Percentiles rank a stretch among this genome's conserved stretches.
Evolutionary conservation across 2,888 invertebrate species (phyloP).

Genomic region (Nemurella pictetii): DNA sequence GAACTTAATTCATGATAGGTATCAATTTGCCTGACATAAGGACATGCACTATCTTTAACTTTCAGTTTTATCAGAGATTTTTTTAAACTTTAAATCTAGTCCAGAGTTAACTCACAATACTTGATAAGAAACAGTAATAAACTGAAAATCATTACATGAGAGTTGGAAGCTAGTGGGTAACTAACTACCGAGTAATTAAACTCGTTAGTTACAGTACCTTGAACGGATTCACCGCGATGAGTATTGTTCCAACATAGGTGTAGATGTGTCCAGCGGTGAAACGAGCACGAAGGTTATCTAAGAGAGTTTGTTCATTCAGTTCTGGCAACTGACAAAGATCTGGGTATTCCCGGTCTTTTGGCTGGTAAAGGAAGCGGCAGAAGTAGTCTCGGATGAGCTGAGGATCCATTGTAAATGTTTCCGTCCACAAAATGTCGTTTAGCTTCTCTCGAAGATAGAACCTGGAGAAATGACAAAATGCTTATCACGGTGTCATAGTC

Average conservation of each 20-base stretch:
- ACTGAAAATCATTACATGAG: too few relatives aligned
- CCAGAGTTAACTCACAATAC: too few relatives aligned
- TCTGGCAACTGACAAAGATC: constrained; percentile 95
- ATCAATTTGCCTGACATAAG: too few relatives aligned
- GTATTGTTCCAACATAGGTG: constrained; percentile 93
- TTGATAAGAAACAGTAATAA: too few relatives aligned
- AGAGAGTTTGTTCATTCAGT: constrained; percentile 88
- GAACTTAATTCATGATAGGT: too few relatives aligned
- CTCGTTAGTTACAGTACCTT: constrained; percentile 52
- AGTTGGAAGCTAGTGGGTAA: too few relatives aligned
- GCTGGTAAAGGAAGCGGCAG: constrained; percentile 87
- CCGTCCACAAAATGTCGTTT: constrained; percentile 82
- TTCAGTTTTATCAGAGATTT: too few relatives aligned
- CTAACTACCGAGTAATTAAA: too few relatives aligned
- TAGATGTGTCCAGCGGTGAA: constrained; percentile 93
- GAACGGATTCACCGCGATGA: constrained; percentile 93
- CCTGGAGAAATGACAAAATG: constrained; percentile 62
- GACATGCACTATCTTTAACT: too few relatives aligned
- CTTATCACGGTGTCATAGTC: too few relatives aligned
- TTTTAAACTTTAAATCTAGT: too few relatives aligned
- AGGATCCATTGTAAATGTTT: constrained; percentile 85
- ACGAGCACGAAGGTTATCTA: constrained; percentile 86
- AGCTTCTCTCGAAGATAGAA: constrained; percentile 82
- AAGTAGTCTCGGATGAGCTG: constrained; percentile 92
- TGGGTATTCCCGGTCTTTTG: constrained; percentile 91